Evolutionary conservation across 2,797 vertebrate species (phyloP), one percentile per base, ranked within the genome.

Genomic region (Pygocentrus nattereri): DNA sequence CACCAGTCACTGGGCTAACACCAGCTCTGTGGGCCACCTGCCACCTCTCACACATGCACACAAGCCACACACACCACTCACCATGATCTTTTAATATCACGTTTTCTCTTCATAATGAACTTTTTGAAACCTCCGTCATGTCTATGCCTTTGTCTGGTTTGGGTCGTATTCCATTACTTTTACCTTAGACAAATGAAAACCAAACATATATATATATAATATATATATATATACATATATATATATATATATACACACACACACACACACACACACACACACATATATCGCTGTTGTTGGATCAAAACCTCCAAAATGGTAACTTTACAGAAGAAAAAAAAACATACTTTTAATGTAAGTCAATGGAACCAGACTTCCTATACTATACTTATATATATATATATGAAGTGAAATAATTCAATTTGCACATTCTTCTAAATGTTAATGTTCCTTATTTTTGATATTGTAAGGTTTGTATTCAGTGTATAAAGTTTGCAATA

Each of bases 341-440:
- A n/a, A n/a, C n/a, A n/a, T n/a, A n/a, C n/a, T n/a, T n/a, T n/a
- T n/a, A n/a, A n/a, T n/a, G n/a, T n/a, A n/a, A n/a, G n/a, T n/a
- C n/a, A n/a, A n/a, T n/a, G n/a, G n/a, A n/a, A n/a, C n/a, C n/a
- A n/a, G n/a, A n/a, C n/a, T n/a, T n/a, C n/a, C n/a, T n/a, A n/a
- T n/a, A n/a, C n/a, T 68, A 74, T 69, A 79, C n/a, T n/a, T n/a
- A 82, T 78, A 78, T 58, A 83, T 78, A 71, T 65, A 25, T 15
- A 71, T 30, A 61, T 30, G 62, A 11, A 69, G 59, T 65, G 58
- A 27, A 64, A 47, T 67, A 82, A 54, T 79, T 87, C 81, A 18
- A 78, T 87, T 90, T 91, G 87, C 89, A 90, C 87, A 87, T 87
- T 82, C 59, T 81, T 86, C 62, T 84, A 81, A n/a, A 58, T 50